These are phyloP conservation scores for Pyxicephalus adspersus DNA, from an alignment of 2,113 vertebrate genomes.

Conservation along the genomic window DNA sequence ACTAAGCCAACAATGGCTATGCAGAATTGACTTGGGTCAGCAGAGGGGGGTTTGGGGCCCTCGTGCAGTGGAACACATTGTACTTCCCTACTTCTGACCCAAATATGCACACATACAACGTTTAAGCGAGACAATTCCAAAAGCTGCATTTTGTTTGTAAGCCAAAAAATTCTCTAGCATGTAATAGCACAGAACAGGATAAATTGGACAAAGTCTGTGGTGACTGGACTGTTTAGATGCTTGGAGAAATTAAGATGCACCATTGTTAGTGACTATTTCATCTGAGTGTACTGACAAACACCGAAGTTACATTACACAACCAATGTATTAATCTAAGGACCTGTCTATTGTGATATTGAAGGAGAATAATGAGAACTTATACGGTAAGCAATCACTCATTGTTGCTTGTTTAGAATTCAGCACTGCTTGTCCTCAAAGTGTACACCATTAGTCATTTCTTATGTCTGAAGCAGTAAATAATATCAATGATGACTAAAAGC, in stretches of 20 bases:
- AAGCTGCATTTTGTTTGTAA: too few species aligned
- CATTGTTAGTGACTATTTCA: not conserved
- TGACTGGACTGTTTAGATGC: too few species aligned
- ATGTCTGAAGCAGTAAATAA: not conserved
- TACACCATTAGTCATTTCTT: not conserved
- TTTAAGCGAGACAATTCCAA: too few species aligned
- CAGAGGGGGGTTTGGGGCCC: too few species aligned
- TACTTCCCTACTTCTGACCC: too few species aligned
- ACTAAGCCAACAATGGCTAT: too few species aligned
- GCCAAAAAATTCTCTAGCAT: too few species aligned
- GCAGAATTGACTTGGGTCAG: too few species aligned
- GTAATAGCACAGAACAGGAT: too few species aligned
- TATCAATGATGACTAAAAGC: not conserved
- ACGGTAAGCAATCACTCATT: slow-evolving; percentile 1
- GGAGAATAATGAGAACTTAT: slow-evolving; percentile 13
- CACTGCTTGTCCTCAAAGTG: not conserved
- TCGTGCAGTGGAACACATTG: too few species aligned
- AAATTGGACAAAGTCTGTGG: too few species aligned
- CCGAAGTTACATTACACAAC: not conserved
- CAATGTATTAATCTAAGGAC: slow-evolving; percentile 21
- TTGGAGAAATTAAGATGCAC: not conserved
- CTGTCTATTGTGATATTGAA: slow-evolving; percentile 22
- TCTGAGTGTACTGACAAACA: not conserved
- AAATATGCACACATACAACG: too few species aligned
- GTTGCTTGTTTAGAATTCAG: slow-evolving; percentile 1